Base-by-base conservation (phyloP, 2,113 vertebrate genomes). In the Chionodraco myersi region DNA sequence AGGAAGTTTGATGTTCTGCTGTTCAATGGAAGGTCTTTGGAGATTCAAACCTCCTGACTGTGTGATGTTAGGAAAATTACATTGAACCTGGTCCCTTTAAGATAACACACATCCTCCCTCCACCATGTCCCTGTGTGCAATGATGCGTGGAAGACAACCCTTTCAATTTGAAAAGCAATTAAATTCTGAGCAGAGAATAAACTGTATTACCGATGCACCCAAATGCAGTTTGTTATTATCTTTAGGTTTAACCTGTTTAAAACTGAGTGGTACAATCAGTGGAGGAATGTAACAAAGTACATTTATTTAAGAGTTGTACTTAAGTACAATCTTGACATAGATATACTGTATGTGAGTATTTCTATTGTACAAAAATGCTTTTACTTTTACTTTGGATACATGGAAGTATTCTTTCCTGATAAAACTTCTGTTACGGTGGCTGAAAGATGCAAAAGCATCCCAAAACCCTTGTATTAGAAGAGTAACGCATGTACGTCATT, bases 91-190 rank as follows among this genome's bases (percentile, higher is more conserved):
- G 18, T 80, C 41, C 51, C 26, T 26, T 47, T 56, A 53, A 51
- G 60, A 75, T 77, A 72, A 30, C 57, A 66, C 10, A 48, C 26
- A 63, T 58, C 48, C 49, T 36, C 58, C 44, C 14, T 56, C 12
- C 45, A 45, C 3, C 63, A 56, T 44, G 66, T 71, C 18, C 63
- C 61, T 0, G 51, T 49, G 67, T 70, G 77, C 54, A 4, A 23
- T 11, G 60, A 51, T 54, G 70, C 61, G 21, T 18, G 10, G 41
- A 77, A 48, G 77, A 74, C 59, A 75, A 80, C 80, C 70, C 62
- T 80, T 86, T 67, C 76, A 81, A 72, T 89, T 85, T 79, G 71
- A 89, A 86, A 78, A 80, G 60, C 75, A 86, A 88, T 89, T 83
- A 78, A 72, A 30, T 61, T 21, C 26, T 2, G 60, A 81, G 68